These are phyloP conservation scores for Heliopora coerulea DNA, from an alignment of 92 coral and sea anemone genomes.

Conservation along the genomic window DNA sequence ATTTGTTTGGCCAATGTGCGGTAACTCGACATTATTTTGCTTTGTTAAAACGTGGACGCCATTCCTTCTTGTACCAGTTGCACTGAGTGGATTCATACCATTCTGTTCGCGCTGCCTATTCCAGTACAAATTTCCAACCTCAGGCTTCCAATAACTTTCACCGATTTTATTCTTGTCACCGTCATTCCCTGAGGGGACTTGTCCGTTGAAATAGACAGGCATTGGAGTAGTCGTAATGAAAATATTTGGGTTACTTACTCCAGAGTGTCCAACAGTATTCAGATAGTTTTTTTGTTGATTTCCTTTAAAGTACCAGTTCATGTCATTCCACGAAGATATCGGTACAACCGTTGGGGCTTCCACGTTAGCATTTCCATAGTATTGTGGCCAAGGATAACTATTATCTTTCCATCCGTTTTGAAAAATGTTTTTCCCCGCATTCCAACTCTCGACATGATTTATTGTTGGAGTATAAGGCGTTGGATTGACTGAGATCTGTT, in stretches of 20 bases:
- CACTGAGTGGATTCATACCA: neutral
- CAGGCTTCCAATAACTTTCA: neutral
- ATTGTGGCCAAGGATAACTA: slow-evolving; percentile 1
- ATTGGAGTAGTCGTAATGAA: neutral
- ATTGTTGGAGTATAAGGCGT: neutral
- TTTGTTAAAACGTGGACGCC: neutral
- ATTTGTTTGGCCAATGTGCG: neutral
- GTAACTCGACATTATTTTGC: neutral
- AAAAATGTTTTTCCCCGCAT: slow-evolving; percentile 12
- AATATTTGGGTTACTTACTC: neutral
- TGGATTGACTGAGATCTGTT: neutral
- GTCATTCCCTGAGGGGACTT: neutral
- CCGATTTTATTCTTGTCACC: neutral
- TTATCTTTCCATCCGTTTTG: slow-evolving; percentile 21
- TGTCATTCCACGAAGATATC: slow-evolving; percentile 9
- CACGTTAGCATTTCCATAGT: neutral
- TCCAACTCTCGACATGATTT: slow-evolving; percentile 20
- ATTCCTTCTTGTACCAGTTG: slow-evolving; percentile 8
- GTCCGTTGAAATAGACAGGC: slow-evolving; percentile 1
- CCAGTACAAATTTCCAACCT: slow-evolving; percentile 1
- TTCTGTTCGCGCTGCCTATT: neutral
- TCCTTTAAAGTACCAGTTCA: slow-evolving; percentile 16
- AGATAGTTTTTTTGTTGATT: neutral
- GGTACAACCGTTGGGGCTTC: slow-evolving; percentile 23
- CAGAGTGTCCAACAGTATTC: neutral